Evolutionary conservation across 1,140 invertebrate genomes (phyloP).

Genomic region (Maconellicoccus hirsutus): DNA sequence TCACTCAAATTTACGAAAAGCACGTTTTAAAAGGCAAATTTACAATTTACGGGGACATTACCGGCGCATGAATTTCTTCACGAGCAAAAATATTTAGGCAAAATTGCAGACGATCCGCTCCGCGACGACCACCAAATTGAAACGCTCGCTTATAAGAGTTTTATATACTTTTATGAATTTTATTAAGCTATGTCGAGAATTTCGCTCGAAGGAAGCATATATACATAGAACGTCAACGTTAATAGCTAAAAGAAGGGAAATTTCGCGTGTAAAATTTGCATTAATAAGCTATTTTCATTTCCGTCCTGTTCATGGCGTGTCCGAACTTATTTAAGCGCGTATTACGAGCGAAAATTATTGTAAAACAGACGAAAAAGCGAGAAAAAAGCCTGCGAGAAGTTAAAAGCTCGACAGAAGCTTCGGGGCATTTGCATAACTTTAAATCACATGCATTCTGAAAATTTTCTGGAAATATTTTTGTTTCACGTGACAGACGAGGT

Average conservation of each 20-base stretch:
- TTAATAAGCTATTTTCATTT: not conserved
- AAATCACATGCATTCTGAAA: too few species aligned
- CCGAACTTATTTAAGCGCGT: not conserved
- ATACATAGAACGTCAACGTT: not conserved
- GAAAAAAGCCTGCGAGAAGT: not conserved
- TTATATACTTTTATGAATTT: conserved; percentile 1
- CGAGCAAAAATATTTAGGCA: not conserved
- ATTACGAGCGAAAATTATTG: not conserved
- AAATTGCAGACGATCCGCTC: too few species aligned
- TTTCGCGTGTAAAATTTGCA: conserved; percentile 8
- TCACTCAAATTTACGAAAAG: not conserved
- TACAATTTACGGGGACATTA: not conserved
- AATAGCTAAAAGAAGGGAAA: not conserved
- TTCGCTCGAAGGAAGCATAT: not conserved
- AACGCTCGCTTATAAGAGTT: not conserved
- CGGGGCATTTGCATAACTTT: not conserved
- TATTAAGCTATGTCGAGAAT: conserved; percentile 9
- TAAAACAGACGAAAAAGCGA: not conserved
- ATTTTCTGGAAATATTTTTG: too few species aligned
- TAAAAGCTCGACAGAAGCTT: conserved; percentile 2
- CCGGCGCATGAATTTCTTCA: not conserved
- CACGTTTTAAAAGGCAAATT: not conserved
- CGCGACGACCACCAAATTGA: not conserved
- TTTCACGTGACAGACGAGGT: too few species aligned
- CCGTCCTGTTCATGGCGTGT: not conserved